These are phyloP conservation scores for Brachyopa scutellaris DNA, from an alignment of 2,888 invertebrate genomes.

Conservation along the genomic window DNA sequence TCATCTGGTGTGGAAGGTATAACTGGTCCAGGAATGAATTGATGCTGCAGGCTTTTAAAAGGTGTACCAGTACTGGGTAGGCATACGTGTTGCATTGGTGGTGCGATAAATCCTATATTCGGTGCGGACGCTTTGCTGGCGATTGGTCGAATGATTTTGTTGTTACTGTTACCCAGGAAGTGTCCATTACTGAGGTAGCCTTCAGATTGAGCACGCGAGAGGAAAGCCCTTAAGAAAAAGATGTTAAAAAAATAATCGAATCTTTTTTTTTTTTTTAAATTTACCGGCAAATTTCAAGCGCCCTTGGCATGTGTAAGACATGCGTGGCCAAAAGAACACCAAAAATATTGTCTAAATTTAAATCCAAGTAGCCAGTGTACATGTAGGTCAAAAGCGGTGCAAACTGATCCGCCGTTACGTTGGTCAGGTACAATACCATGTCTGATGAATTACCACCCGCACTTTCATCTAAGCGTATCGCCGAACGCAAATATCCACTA, in stretches of 20 bases:
- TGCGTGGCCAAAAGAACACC: slow-evolving; percentile 88
- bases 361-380: slow-evolving; percentile 88
- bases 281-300: slow-evolving; percentile 85
- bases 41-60: slow-evolving; percentile 74
- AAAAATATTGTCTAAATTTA: slow-evolving; percentile 88
- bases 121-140: slow-evolving; percentile 82
- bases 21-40: slow-evolving; percentile 33
- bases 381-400: slow-evolving; percentile 88
- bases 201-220: slow-evolving; percentile 83
- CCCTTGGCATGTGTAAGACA: slow-evolving; percentile 88
- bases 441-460: slow-evolving; percentile 70
- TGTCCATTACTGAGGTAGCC: slow-evolving; percentile 76
- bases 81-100: slow-evolving; percentile 75
- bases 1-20: slow-evolving; percentile 24
- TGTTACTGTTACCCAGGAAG: slow-evolving; percentile 65
- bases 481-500: slow-evolving; percentile 88
- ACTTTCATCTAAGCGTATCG: slow-evolving; percentile 82
- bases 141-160: slow-evolving; percentile 84
- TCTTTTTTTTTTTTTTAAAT: slow-evolving; percentile 8
- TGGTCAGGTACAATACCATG: slow-evolving; percentile 82
- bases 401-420: slow-evolving; percentile 85
- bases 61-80: slow-evolving; percentile 75
- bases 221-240: slow-evolving; percentile 82
- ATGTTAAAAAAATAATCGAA: neutral
- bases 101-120: slow-evolving; percentile 79